Evolutionary conservation across 2,888 invertebrate species (phyloP), one percentile per base, ranked within the genome.

Genomic region (Ophion ventricosus): DNA sequence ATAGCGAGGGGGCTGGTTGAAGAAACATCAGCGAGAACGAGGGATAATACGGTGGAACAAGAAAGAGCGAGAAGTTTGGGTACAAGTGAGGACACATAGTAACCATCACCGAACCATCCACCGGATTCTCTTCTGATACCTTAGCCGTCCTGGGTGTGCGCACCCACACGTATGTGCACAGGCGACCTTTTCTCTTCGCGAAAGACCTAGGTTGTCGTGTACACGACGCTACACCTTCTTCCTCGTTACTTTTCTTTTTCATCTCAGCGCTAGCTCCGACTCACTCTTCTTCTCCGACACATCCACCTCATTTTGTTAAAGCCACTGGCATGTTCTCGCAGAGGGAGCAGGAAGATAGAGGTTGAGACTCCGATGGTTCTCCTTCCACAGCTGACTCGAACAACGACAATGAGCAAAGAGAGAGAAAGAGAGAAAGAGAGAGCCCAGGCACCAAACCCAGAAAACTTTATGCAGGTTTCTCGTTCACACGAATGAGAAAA

Each of bases 201-300:
- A 88, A 88, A 87, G 87, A 86, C 86, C 86, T 11, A 11, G 88
- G 88, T 89, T 88, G 78, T 86, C 85, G 29, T 75, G 80, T 80
- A 80, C 64, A 57, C 23, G 10, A 20, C 82, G 70, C 79, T 67
- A 75, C 63, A 49, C 17, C 17, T 82, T 64, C 66, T 78, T 85
- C 87, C 86, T 87, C 87, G 73, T 84, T 76, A 79, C 66, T 82
- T 74, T 61, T 80, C 54, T 77, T 83, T 67, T 80, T 80, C 69
- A 77, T 76, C 67, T 75, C 35, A 7, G 23, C 35, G 14, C 49
- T 17, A 78, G 69, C 78, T 61, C 63, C 49, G 66, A 69, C 40
- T 74, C 78, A 49, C 75, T 49, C 17, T 79, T 56, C 77, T 61
- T 72, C 63, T 82, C 75, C 79, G 70, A 69, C 83, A 75, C 80